Evolutionary conservation across 2,888 invertebrate species (phyloP).

Genomic region (Syrphus vitripennis): DNA sequence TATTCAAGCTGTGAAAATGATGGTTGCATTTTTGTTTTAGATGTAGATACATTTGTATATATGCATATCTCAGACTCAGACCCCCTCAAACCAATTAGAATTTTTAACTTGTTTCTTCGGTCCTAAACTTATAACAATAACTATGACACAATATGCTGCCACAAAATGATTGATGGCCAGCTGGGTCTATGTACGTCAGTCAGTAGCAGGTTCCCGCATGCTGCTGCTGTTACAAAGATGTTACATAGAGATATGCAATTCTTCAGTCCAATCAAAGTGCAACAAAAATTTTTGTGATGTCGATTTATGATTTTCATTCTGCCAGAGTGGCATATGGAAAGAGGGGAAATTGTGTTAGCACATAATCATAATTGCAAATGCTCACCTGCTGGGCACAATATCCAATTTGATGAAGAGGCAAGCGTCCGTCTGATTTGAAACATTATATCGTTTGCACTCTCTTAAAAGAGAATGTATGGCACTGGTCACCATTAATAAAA

Average conservation of each 20-base stretch:
- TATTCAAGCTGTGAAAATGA: not conserved
- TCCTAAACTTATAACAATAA: constrained; percentile 33
- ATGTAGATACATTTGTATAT: too few species aligned
- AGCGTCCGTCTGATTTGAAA: not conserved
- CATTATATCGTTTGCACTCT: not conserved
- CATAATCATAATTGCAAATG: constrained; percentile 42
- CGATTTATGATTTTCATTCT: constrained; percentile 10
- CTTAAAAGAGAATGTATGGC: not conserved
- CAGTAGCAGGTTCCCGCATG: constrained; percentile 49
- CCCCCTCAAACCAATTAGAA: constrained; percentile 24
- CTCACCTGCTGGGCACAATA: constrained; percentile 34
- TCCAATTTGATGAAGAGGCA: not conserved
- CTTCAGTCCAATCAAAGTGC: constrained; percentile 66
- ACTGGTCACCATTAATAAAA: constrained; percentile 38
- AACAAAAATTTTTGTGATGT: constrained; percentile 49
- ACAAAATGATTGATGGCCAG: constrained; percentile 64
- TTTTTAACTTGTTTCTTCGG: constrained; percentile 45
- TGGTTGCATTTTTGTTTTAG: not conserved
- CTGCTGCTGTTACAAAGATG: not conserved
- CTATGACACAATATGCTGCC: constrained; percentile 44
- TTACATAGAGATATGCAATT: constrained; percentile 58
- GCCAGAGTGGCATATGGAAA: not conserved
- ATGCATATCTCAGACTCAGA: not conserved
- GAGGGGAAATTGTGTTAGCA: not conserved
- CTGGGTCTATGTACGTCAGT: constrained; percentile 13